Evolutionary conservation across 1,140 invertebrate species (phyloP).

Genomic region (Brachystomella parvula): DNA sequence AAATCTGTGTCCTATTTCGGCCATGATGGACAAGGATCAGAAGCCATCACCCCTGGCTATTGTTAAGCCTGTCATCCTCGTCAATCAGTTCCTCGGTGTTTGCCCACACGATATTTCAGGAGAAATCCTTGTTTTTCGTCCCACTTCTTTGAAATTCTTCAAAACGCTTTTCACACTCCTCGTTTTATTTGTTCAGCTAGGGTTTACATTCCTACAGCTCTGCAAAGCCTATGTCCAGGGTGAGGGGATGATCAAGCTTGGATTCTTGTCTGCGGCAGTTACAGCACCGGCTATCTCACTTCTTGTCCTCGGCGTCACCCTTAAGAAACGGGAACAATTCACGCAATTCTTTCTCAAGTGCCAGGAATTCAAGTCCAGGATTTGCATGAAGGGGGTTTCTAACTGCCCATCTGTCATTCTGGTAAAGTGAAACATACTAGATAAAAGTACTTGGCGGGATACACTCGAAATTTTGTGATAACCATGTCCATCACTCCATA

Average conservation of each 20-base stretch:
- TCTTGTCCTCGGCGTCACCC: background rate
- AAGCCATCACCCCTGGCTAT: background rate
- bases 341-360: conserved; percentile 19
- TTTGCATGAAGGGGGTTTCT: conserved; percentile 10
- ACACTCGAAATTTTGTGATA: too few relatives aligned
- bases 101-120: conserved; percentile 17
- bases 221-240: background rate
- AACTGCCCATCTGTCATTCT: background rate
- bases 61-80: conserved; percentile 13
- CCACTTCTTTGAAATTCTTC: conserved; percentile 15
- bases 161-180: conserved; percentile 17
- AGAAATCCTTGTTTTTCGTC: conserved; percentile 10
- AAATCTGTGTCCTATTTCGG: too few relatives aligned
- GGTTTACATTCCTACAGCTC: conserved; percentile 14
- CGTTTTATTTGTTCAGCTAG: conserved; percentile 8
- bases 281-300: conserved; percentile 11
- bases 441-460: too few relatives aligned
- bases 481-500: too few relatives aligned
- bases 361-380: conserved; percentile 1
- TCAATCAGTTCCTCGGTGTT: conserved; percentile 24
- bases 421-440: too few relatives aligned
- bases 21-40: too few relatives aligned
- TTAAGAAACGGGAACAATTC: conserved; percentile 13
- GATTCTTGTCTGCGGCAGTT: background rate
- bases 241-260: conserved; percentile 12